Percentiles rank a stretch among this genome's conserved stretches.
These are phyloP conservation scores for Cherax destructor DNA, from an alignment of 1,140 invertebrate genomes.

Conservation along the genomic window DNA sequence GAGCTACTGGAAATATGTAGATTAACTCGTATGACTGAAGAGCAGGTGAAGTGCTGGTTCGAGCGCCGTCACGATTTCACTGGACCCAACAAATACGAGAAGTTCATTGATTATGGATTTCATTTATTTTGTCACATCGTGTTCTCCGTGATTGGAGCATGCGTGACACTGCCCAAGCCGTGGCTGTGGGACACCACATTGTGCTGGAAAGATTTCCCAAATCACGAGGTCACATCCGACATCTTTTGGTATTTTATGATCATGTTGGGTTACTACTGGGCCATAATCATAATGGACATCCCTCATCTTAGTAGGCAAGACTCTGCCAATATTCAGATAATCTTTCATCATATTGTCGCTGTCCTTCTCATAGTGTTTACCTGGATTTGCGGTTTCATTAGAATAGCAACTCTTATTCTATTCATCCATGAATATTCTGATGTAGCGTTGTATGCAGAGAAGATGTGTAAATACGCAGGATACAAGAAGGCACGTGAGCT, in stretches of 20 bases:
- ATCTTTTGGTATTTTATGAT: conserved; percentile 78
- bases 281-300: conserved; percentile 4
- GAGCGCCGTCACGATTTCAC: background rate
- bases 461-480: conserved; percentile 94
- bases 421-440: conserved; percentile 96
- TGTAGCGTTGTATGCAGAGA: conserved; percentile 83
- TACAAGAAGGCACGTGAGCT: conserved; percentile 88
- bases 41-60: conserved; percentile 91
- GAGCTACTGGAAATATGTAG: conserved; percentile 82
- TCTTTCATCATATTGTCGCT: conserved; percentile 80
- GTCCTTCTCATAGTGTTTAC: conserved; percentile 81
- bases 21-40: conserved; percentile 88
- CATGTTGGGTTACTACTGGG: conserved; percentile 92
- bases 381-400: conserved; percentile 94
- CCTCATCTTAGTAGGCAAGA: conserved; percentile 1
- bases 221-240: conserved; percentile 76
- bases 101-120: conserved; percentile 76
- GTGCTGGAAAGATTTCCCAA: conserved; percentile 87
- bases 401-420: conserved; percentile 93
- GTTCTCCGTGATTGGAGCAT: conserved; percentile 86
- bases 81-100: conserved; percentile 18
- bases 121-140: conserved; percentile 87
- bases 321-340: conserved; percentile 74
- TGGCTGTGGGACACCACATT: conserved; percentile 96
- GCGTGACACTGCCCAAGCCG: conserved; percentile 88